phyloP scores from a whole-genome alignment of 2,888 invertebrate species.

The Xanthia togata region DNA sequence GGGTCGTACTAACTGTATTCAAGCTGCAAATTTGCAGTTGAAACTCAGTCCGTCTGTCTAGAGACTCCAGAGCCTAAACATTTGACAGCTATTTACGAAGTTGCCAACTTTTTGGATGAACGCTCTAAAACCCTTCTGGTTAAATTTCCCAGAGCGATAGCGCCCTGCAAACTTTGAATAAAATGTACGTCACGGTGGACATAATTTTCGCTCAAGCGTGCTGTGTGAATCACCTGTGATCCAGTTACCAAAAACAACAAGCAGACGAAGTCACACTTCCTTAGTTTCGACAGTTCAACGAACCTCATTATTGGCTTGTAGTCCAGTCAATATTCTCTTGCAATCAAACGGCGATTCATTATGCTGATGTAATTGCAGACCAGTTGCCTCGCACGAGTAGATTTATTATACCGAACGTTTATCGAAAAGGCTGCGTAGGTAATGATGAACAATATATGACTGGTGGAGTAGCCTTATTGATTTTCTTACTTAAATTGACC shows the following conservation, averaged over 20 bases:
- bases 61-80: too few relatives aligned
- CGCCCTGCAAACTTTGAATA: neutral
- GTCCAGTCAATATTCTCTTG: constrained; percentile 18
- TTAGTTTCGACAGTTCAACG: constrained; percentile 33
- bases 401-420: constrained; percentile 21
- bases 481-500: constrained; percentile 9
- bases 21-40: too few relatives aligned
- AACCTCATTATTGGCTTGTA: constrained; percentile 39
- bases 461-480: constrained; percentile 1
- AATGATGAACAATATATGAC: neutral
- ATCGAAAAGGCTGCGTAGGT: neutral
- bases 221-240: constrained; percentile 12
- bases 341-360: constrained; percentile 33
- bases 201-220: constrained; percentile 9
- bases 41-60: too few relatives aligned
- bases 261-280: constrained; percentile 25
- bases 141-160: neutral
- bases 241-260: constrained; percentile 34
- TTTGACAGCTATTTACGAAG: too few relatives aligned
- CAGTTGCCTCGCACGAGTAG: constrained; percentile 8
- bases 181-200: neutral
- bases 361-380: constrained; percentile 24
- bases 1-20: too few relatives aligned
- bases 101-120: too few relatives aligned
- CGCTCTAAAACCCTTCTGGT: neutral